A percentile compares a stretch with the other conserved stretches of the same genome.
phyloP scores from a whole-genome alignment of 1,140 invertebrate species.

The Mylabris phalerata region DNA sequence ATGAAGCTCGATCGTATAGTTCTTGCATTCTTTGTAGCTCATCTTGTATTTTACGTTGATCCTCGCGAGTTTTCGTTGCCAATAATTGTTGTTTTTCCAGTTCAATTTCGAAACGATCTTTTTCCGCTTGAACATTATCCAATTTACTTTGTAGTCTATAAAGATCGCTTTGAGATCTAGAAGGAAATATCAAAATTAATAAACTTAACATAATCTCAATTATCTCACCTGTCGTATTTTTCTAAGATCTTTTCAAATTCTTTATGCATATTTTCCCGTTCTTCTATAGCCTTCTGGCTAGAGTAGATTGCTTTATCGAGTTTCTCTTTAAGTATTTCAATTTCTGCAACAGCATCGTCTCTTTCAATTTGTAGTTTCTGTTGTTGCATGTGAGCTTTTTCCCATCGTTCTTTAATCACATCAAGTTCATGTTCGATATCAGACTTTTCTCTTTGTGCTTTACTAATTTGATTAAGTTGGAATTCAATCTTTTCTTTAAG shows the following conservation, averaged over 20 bases:
- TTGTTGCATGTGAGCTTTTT: constrained; percentile 75
- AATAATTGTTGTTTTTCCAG: constrained; percentile 75
- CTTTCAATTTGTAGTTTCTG: constrained; percentile 82
- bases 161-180: constrained; percentile 77
- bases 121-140: constrained; percentile 78
- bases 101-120: constrained; percentile 77
- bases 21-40: constrained; percentile 77
- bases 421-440: constrained; percentile 78
- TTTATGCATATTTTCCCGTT: constrained; percentile 79
- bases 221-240: constrained; percentile 79
- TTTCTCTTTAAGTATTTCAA: constrained; percentile 83
- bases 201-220: neutral
- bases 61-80: constrained; percentile 73
- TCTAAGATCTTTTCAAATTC: constrained; percentile 89
- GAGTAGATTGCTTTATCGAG: constrained; percentile 76
- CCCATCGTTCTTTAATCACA: constrained; percentile 77
- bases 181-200: constrained; percentile 15
- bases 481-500: constrained; percentile 73
- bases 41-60: constrained; percentile 77
- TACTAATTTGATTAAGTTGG: constrained; percentile 68
- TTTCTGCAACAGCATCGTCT: constrained; percentile 76
- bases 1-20: constrained; percentile 74
- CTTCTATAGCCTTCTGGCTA: constrained; percentile 74
- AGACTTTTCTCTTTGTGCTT: constrained; percentile 79
- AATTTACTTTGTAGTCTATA: constrained; percentile 81